Evolutionary conservation across 2,113 vertebrate genomes (phyloP).

Genomic region (Corvus moneduloides): DNA sequence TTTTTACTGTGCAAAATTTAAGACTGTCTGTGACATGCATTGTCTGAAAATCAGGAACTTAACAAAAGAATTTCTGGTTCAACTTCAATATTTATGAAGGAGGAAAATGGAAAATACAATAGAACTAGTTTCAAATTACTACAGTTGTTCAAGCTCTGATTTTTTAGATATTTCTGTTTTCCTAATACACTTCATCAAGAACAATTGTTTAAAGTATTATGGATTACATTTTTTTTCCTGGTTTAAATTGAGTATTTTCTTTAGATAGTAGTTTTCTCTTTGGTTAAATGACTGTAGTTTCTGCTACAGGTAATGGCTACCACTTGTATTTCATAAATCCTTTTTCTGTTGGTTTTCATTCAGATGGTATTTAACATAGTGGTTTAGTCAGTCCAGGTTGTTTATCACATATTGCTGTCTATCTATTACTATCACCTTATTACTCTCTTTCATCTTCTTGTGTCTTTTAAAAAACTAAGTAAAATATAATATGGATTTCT

Average conservation of each 20-base stretch:
- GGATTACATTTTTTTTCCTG: not conserved
- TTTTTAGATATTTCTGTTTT: not conserved
- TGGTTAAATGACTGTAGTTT: not conserved
- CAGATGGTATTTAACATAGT: not conserved
- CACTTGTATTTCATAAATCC: not conserved
- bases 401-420: not conserved
- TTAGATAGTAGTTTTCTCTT: not conserved
- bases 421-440: not conserved
- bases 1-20: not conserved
- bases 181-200: not conserved
- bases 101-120: not conserved
- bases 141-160: not conserved
- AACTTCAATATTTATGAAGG: not conserved
- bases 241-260: not conserved
- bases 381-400: not conserved
- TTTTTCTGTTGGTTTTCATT: not conserved
- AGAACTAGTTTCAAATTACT: not conserved
- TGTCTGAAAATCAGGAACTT: not conserved
- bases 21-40: not conserved
- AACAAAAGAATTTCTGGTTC: not conserved
- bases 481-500: not conserved
- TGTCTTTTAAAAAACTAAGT: not conserved
- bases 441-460: not conserved
- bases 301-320: not conserved
- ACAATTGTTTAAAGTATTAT: not conserved